These are phyloP conservation scores for Lutraria lutraria DNA, from an alignment of 2,888 invertebrate genomes.

Conservation along the genomic window DNA sequence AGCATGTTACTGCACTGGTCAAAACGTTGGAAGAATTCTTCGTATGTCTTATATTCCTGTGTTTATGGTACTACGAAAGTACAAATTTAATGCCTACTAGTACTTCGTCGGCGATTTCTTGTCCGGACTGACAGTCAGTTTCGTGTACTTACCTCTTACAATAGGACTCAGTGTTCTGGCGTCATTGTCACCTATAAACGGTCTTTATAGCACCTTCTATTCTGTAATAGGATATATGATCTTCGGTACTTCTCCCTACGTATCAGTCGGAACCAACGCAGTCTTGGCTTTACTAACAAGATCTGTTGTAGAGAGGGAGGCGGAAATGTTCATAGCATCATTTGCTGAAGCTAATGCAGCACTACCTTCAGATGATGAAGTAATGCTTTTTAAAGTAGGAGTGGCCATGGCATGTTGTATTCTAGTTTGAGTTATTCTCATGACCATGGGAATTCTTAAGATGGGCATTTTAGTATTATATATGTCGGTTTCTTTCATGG, in stretches of 20 bases:
- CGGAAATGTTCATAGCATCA: conserved; percentile 19
- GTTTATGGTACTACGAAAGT: conserved; percentile 66
- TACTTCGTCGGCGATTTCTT: conserved; percentile 77
- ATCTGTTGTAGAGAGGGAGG: conserved; percentile 71
- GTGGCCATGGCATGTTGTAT: conserved; percentile 57
- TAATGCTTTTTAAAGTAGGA: conserved; percentile 43
- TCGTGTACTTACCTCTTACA: conserved; percentile 83
- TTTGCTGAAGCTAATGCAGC: neutral
- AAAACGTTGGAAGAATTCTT: neutral
- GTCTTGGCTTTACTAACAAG: conserved; percentile 81
- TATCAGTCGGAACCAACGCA: conserved; percentile 82
- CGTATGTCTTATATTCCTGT: conserved; percentile 63
- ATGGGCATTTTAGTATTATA: conserved; percentile 76
- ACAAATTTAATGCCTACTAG: conserved; percentile 71
- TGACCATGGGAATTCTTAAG: conserved; percentile 69
- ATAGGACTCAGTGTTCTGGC: conserved; percentile 81
- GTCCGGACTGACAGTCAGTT: conserved; percentile 81
- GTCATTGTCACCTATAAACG: conserved; percentile 76
- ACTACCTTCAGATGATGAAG: conserved; percentile 43
- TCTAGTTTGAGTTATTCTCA: conserved; percentile 68
- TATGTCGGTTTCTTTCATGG: conserved; percentile 75
- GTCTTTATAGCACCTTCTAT: conserved; percentile 80
- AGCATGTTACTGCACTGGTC: neutral
- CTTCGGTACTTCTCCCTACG: conserved; percentile 80
- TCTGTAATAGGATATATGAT: conserved; percentile 79